A percentile compares a stretch with the other conserved stretches of the same genome.
These are phyloP conservation scores for Ovibos moschatus DNA, from an alignment of 2,113 vertebrate genomes.

Conservation along the genomic window DNA sequence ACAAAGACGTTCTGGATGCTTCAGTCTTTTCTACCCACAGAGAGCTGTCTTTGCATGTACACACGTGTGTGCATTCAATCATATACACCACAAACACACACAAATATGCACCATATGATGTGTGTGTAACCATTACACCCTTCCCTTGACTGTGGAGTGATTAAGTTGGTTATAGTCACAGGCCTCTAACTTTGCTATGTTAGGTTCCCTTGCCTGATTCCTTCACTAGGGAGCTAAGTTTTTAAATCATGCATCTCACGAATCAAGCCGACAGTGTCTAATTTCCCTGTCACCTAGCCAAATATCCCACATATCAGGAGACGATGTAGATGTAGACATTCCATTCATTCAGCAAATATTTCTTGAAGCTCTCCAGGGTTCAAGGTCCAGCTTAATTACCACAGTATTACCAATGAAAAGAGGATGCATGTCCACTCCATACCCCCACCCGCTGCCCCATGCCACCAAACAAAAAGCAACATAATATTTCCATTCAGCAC, in stretches of 20 bases:
- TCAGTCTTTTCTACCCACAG: background rate
- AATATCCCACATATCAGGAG: background rate
- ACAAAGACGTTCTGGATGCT: background rate
- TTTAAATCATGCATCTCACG: background rate
- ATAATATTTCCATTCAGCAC: background rate
- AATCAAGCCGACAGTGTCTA: background rate
- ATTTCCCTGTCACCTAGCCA: background rate
- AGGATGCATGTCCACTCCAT: background rate
- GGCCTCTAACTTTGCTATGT: background rate
- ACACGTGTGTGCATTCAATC: accelerated
- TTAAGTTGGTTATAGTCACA: background rate
- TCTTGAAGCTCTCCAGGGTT: background rate
- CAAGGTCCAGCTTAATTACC: background rate
- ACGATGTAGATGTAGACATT: background rate
- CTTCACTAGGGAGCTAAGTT: background rate
- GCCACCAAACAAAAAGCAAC: background rate
- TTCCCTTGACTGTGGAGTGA: background rate
- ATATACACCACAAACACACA: background rate
- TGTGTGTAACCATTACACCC: background rate
- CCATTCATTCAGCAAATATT: background rate
- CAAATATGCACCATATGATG: accelerated
- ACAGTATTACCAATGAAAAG: background rate
- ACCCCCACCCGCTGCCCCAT: accelerated
- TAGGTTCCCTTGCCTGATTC: background rate
- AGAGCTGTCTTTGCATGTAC: background rate